Percentiles rank a stretch among this genome's conserved stretches.
Conservation (phyloP, 2,888 invertebrate species). For the Trichopria drosophilae region DNA sequence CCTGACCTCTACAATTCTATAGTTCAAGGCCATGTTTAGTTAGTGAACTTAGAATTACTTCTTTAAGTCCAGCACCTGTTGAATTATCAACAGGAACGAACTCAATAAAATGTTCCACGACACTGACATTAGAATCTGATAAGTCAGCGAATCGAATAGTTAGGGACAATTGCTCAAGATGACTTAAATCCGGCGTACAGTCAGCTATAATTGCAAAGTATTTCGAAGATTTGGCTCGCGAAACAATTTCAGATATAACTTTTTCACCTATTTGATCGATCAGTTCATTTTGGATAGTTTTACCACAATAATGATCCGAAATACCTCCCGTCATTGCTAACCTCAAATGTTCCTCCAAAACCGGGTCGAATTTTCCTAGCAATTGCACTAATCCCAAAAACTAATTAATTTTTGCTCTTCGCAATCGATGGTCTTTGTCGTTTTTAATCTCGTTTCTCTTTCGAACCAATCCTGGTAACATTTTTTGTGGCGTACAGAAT, state of each 20-base stretch:
- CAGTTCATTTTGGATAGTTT: conserved; percentile 12
- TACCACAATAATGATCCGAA: conserved; percentile 4
- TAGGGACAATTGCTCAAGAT: conserved; percentile 1
- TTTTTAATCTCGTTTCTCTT: no score
- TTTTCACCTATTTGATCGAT: conserved; percentile 2
- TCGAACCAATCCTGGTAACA: no score
- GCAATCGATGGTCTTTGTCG: no score
- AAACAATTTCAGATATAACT: background rate
- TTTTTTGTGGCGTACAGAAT: no score
- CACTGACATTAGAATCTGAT: background rate
- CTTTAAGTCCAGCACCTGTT: conserved; percentile 30
- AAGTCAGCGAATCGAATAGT: background rate
- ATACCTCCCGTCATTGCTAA: background rate
- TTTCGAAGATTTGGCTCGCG: background rate
- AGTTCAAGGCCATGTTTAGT: conserved; percentile 42
- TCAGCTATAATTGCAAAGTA: conserved; percentile 7
- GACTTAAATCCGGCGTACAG: conserved; percentile 9
- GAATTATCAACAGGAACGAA: conserved; percentile 18
- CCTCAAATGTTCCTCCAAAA: background rate
- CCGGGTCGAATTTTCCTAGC: conserved; percentile 1
- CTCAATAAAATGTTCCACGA: conserved; percentile 23
- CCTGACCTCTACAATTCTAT: conserved; percentile 45
- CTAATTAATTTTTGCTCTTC: background rate
- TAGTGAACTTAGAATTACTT: conserved; percentile 38
- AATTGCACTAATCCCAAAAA: conserved; percentile 1